Conservation (phyloP, 2,888 invertebrate species). For the Nectonema munidae region DNA sequence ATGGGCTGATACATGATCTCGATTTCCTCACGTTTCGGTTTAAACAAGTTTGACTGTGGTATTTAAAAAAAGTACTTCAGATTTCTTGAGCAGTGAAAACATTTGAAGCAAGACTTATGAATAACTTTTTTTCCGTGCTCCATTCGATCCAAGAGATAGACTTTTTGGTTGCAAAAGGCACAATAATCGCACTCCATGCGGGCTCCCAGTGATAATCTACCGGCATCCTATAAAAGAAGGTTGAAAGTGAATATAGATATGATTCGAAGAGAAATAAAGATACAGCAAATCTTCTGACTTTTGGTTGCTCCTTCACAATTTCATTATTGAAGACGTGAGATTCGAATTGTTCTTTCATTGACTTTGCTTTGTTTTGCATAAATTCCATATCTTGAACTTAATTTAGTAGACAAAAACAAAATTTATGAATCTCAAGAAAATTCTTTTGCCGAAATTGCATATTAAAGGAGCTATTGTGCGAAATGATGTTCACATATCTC, state of each 20-base stretch:
- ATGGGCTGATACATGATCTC: no score
- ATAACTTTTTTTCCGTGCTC: conserved; percentile 2
- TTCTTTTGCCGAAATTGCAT: no score
- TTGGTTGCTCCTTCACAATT: not conserved
- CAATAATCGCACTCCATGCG: not conserved
- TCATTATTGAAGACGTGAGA: no score
- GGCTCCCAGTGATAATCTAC: not conserved
- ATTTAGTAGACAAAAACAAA: no score
- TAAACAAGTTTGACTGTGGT: no score
- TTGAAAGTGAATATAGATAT: not conserved
- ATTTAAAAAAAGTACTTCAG: not conserved
- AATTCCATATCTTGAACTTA: no score
- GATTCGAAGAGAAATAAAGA: not conserved
- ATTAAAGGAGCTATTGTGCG: no score
- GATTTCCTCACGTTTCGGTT: no score
- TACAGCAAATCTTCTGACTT: conserved; percentile 9
- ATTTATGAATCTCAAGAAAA: no score
- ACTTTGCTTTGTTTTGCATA: no score
- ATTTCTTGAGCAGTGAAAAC: not conserved
- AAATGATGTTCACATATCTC: no score
- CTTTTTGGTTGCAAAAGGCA: conserved; percentile 1
- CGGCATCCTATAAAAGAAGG: conserved; percentile 9
- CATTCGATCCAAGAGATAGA: conserved; percentile 1
- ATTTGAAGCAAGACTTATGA: conserved; percentile 7
- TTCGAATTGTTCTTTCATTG: no score